Evolutionary conservation across 2,113 vertebrate species (phyloP).

Genomic region (Pyxicephalus adspersus): DNA sequence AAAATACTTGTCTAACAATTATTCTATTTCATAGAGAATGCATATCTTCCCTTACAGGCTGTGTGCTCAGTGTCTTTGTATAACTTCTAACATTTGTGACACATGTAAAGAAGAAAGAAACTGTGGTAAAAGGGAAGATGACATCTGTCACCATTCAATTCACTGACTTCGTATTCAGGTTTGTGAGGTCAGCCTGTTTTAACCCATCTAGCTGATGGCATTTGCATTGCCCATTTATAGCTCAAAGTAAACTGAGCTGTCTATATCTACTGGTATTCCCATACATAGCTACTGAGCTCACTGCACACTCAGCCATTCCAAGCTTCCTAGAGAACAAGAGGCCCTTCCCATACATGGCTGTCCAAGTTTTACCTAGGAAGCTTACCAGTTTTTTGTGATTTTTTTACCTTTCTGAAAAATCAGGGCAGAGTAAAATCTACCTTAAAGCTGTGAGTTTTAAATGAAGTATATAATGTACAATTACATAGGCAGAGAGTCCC

Average conservation of each 20-base stretch:
- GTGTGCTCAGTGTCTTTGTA: not conserved
- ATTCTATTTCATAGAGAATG: not conserved
- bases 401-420: not conserved
- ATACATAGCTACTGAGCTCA: constrained; percentile 68
- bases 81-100: not conserved
- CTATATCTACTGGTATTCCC: constrained; percentile 60
- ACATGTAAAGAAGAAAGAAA: not conserved
- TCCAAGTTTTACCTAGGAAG: constrained; percentile 10
- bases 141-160: not conserved
- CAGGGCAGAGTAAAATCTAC: not conserved
- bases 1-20: not conserved
- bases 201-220: constrained; percentile 47
- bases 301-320: constrained; percentile 71
- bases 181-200: constrained; percentile 46
- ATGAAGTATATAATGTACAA: not conserved
- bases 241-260: constrained; percentile 61
- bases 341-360: constrained; percentile 53
- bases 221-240: constrained; percentile 72
- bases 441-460: not conserved
- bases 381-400: not conserved
- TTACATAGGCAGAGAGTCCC: not conserved
- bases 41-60: not conserved
- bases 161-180: not conserved
- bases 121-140: constrained; percentile 7
- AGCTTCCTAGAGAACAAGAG: constrained; percentile 61